phyloP scores from a whole-genome alignment of 2,113 vertebrate species.

The Psephotus haematonotus region DNA sequence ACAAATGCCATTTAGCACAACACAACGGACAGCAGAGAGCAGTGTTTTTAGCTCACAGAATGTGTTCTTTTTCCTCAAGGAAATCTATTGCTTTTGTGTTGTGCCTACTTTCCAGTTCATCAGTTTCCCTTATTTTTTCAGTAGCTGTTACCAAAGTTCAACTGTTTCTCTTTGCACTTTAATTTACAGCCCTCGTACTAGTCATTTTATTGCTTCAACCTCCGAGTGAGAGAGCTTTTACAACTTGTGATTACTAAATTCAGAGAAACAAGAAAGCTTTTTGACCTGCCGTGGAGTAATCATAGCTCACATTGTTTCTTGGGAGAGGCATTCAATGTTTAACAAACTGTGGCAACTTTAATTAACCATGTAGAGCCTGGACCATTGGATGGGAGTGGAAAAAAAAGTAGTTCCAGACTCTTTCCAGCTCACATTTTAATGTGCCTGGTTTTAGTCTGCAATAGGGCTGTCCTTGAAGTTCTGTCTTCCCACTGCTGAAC shows the following conservation, averaged over 20 bases:
- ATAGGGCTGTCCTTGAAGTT: neutral
- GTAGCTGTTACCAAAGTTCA: conserved; percentile 39
- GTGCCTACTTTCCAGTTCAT: neutral
- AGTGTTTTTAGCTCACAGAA: neutral
- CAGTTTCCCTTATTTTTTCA: neutral
- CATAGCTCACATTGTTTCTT: neutral
- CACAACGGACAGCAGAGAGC: neutral
- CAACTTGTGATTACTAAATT: conserved; percentile 11
- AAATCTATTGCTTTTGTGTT: neutral
- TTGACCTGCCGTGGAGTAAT: conserved; percentile 19
- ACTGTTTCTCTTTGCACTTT: conserved; percentile 32
- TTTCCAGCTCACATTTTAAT: neutral
- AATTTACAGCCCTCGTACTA: conserved; percentile 39
- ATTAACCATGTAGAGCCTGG: neutral
- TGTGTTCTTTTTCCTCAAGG: rapidly evolving
- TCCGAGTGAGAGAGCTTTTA: conserved; percentile 30
- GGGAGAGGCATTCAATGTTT: conserved; percentile 46
- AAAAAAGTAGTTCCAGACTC: neutral
- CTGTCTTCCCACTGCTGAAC: neutral
- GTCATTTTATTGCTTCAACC: conserved; percentile 47
- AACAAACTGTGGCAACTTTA: neutral
- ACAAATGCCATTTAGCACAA: neutral
- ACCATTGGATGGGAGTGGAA: neutral
- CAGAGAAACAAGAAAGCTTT: conserved; percentile 9
- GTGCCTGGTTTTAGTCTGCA: neutral